A percentile compares a stretch with the other conserved stretches of the same genome.
phyloP scores from a whole-genome alignment of 2,888 invertebrate species.

The Pasiphila rectangulata region DNA sequence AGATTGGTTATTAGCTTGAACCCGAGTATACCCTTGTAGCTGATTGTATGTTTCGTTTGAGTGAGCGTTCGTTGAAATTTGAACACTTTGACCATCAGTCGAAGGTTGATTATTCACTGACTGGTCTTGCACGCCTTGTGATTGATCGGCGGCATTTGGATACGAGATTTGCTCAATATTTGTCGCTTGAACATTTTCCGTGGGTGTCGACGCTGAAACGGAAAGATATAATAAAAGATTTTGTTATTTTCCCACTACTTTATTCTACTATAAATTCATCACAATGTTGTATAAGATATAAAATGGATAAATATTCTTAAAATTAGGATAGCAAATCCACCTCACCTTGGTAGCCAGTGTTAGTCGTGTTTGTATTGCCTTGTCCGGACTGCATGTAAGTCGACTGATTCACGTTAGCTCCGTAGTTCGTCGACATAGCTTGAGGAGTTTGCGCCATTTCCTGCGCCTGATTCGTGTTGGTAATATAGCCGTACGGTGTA shows the following conservation, averaged over 20 bases:
- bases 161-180: conserved; percentile 38
- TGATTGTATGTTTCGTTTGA: conserved; percentile 1
- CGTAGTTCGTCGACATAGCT: conserved; percentile 54
- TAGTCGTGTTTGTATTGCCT: conserved; percentile 55
- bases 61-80: conserved; percentile 9
- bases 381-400: conserved; percentile 67
- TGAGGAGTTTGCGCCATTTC: conserved; percentile 45
- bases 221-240: conserved; percentile 39
- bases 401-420: conserved; percentile 60
- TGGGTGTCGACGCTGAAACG: conserved; percentile 66
- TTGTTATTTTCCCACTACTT: conserved; percentile 25
- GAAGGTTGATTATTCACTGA: conserved; percentile 16
- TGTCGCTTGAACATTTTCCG: conserved; percentile 49
- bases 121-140: conserved; percentile 9
- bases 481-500: conserved; percentile 73
- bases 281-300: conserved; percentile 27
- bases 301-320: conserved; percentile 8
- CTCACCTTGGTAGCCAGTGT: conserved; percentile 64
- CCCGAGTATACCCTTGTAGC: conserved; percentile 3
- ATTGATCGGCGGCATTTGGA: conserved; percentile 10
- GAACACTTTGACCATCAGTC: conserved; percentile 13
- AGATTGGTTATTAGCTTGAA: conserved; percentile 3
- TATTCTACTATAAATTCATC: conserved; percentile 24
- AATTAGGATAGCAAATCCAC: conserved; percentile 43
- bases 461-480: conserved; percentile 50